A percentile compares a stretch with the other conserved stretches of the same genome.
Conservation (phyloP, 1,140 invertebrate species). For the Papilio xuthus region DNA sequence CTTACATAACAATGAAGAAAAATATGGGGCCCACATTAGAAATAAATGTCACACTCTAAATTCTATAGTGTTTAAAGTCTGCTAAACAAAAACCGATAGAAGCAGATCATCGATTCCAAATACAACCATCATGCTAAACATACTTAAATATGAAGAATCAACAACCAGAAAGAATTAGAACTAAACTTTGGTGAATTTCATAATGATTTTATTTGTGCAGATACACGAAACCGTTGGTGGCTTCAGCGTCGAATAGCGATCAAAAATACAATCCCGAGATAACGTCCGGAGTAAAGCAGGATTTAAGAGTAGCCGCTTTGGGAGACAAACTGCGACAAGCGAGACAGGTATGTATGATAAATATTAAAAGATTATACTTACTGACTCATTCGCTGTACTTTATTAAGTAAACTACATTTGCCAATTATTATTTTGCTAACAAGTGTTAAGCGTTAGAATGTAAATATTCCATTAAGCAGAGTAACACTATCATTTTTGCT, state of each 20-base stretch:
- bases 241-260: slow-evolving; percentile 68
- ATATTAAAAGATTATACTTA: slow-evolving; percentile 1
- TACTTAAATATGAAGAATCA: neutral
- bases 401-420: neutral
- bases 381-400: neutral
- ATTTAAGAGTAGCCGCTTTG: slow-evolving; percentile 64
- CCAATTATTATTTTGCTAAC: too few relatives aligned
- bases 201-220: slow-evolving; percentile 48
- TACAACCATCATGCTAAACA: neutral
- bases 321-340: slow-evolving; percentile 74
- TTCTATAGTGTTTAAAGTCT: neutral
- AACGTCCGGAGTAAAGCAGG: slow-evolving; percentile 50
- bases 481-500: neutral
- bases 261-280: slow-evolving; percentile 79
- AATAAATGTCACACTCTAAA: too few relatives aligned
- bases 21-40: neutral
- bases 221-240: slow-evolving; percentile 75
- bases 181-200: neutral
- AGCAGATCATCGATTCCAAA: neutral
- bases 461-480: neutral
- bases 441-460: too few relatives aligned
- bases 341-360: slow-evolving; percentile 62
- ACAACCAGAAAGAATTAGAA: neutral
- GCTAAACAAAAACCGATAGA: neutral
- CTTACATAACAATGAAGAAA: neutral